Conservation (phyloP, 2,797 vertebrate species). For the Sylvia borin region DNA sequence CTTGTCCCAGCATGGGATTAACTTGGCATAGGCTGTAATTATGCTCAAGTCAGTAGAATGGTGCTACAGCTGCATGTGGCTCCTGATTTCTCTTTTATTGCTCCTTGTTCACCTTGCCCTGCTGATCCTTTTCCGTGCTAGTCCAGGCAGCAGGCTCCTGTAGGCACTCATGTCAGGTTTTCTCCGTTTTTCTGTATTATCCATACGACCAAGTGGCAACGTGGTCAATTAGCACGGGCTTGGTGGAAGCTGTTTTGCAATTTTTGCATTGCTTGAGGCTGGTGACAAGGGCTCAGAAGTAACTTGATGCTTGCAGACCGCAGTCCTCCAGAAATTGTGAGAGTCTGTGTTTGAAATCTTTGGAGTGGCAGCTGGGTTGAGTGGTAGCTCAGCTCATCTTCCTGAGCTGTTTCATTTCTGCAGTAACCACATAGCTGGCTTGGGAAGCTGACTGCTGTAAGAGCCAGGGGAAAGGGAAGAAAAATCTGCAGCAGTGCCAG, state of each 20-base stretch:
- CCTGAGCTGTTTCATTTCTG: background rate
- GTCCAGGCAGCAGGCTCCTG: slow-evolving; percentile 35
- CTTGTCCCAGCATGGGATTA: background rate
- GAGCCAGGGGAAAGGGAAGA: slow-evolving; percentile 1
- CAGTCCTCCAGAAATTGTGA: background rate
- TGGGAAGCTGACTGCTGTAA: slow-evolving; percentile 10
- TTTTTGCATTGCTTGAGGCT: background rate
- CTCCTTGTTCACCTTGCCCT: background rate
- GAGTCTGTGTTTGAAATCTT: background rate
- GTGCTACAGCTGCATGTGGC: background rate
- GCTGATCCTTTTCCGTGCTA: background rate
- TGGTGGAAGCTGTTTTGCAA: background rate
- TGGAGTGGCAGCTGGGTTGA: background rate
- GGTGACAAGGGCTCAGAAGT: background rate
- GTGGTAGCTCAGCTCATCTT: background rate
- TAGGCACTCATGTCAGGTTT: slow-evolving; percentile 44
- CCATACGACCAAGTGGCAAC: slow-evolving; percentile 15
- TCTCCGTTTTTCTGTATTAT: slow-evolving; percentile 53
- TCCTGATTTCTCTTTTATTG: background rate
- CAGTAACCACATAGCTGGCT: background rate
- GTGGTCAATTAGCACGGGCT: slow-evolving; percentile 40
- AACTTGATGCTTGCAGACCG: background rate
- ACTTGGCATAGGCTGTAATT: background rate
- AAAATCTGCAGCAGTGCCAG: slow-evolving; percentile 41
- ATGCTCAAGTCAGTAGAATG: background rate